Base-by-base conservation (phyloP, 2,113 vertebrate species). In the Patagioenas fasciata region DNA sequence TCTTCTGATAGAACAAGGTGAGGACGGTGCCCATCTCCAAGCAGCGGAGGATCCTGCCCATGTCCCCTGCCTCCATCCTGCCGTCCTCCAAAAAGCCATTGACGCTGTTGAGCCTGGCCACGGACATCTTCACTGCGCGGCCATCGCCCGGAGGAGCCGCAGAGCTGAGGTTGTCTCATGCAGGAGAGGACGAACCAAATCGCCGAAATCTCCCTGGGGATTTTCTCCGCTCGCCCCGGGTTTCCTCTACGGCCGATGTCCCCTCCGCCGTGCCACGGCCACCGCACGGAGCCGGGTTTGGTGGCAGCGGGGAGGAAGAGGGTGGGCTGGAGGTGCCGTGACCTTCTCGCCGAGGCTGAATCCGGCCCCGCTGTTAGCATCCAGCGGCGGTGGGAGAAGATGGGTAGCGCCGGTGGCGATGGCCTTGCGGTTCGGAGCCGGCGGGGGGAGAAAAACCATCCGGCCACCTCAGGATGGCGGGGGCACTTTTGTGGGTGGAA, bases 1-100 rank as follows among this genome's bases (percentile, higher is more conserved):
- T 99, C 94, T 99, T 99, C 97, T 98, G 98, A 88, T 98, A 98
- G 97, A 98, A 99, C 40, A 99, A 51, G 18, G 98, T 99, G 97
- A 99, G 98, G 38, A 98, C 98, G 0, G 98, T 98, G 57, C 98
- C 98, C 82, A 97, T 97, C 96, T 98, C 98, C 96, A 99, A 96
- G 96, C 98, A 98, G 95, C 97, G 97, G 70, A 98, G 98, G 88
- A 98, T 97, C 85, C 98, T 98, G 36, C 97, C 93, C 48, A 98
- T 96, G 62, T 98, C 97, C 14, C 97, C 96, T 79, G 95, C 96
- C 94, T 97, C 97, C 89, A 94, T 96, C 92, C 95, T 95, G 80
- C 81, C 2, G 62, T 98, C 98, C 73, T 98, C 98, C 29, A 93
- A 73, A 86, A 98, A 98, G 91, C 98, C 98, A 91, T 98, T 99